Percentiles rank a stretch among this genome's conserved stretches.
These are phyloP conservation scores for Andricus grossulariae DNA, from an alignment of 1,140 invertebrate genomes.

Conservation along the genomic window DNA sequence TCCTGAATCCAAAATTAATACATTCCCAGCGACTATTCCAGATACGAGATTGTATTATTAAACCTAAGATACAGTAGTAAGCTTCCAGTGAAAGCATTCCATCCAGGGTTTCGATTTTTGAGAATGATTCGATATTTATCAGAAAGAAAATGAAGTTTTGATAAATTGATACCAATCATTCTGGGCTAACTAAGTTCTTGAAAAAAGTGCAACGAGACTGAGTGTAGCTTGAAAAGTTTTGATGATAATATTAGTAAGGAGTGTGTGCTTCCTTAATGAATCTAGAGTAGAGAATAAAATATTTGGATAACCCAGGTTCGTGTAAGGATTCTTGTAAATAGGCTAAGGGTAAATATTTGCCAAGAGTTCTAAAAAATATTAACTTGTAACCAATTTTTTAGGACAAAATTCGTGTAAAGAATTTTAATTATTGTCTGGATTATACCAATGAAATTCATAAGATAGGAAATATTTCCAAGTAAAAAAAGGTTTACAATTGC, in stretches of 20 bases:
- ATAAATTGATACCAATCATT: not conserved
- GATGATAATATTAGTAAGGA: conserved; percentile 22
- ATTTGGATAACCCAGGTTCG: not conserved
- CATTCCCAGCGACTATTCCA: conserved; percentile 20
- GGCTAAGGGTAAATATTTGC: not conserved
- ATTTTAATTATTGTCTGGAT: too few relatives aligned
- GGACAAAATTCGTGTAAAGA: too few relatives aligned
- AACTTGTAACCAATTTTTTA: too few relatives aligned
- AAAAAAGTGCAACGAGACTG: conserved; percentile 26
- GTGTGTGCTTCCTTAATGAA: conserved; percentile 17
- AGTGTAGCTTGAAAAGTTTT: conserved; percentile 27
- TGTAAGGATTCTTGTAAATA: conserved; percentile 18
- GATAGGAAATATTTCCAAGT: too few relatives aligned
- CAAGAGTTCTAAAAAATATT: not conserved
- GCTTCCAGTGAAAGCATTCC: conserved; percentile 37
- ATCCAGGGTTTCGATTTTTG: conserved; percentile 38
- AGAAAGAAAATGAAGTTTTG: not conserved
- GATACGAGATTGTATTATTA: not conserved
- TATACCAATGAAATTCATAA: too few relatives aligned
- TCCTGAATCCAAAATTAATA: conserved; percentile 7
- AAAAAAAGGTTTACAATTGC: too few relatives aligned
- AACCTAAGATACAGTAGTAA: not conserved
- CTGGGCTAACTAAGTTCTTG: not conserved
- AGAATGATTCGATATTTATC: conserved; percentile 32
- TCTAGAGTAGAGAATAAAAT: conserved; percentile 12